phyloP scores from a whole-genome alignment of 2,888 invertebrate species.

The Trachelus troglodyta region DNA sequence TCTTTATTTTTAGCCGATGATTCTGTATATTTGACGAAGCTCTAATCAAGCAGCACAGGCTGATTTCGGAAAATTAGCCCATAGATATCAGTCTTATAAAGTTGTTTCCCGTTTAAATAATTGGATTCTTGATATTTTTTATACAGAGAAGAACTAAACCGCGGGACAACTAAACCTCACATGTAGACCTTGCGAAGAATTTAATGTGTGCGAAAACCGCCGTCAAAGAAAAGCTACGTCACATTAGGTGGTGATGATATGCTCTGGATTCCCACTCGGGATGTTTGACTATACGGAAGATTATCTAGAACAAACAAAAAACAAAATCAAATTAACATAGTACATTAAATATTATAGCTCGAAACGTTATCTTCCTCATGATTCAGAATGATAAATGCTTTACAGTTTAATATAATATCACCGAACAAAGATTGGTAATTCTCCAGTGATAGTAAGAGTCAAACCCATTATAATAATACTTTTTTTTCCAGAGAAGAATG shows the following conservation, averaged over 20 bases:
- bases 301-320: slow-evolving; percentile 49
- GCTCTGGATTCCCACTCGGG: slow-evolving; percentile 53
- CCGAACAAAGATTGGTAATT: not conserved
- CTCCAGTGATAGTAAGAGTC: not conserved
- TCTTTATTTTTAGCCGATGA: slow-evolving; percentile 20
- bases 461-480: not conserved
- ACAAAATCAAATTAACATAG: not conserved
- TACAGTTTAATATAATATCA: not conserved
- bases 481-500: not conserved
- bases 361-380: not conserved
- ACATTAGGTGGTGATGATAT: slow-evolving; percentile 63
- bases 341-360: not conserved
- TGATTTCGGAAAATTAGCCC: slow-evolving; percentile 57
- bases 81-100: slow-evolving; percentile 64
- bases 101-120: slow-evolving; percentile 51
- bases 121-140: slow-evolving; percentile 50
- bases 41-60: slow-evolving; percentile 46
- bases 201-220: slow-evolving; percentile 49
- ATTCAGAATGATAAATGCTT: not conserved
- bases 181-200: slow-evolving; percentile 51
- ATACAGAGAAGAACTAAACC: slow-evolving; percentile 62
- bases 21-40: slow-evolving; percentile 34
- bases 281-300: slow-evolving; percentile 58
- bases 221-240: slow-evolving; percentile 53
- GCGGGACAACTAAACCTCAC: slow-evolving; percentile 45